Conservation (phyloP, 2,113 vertebrate genomes). For the Alosa alosa region DNA sequence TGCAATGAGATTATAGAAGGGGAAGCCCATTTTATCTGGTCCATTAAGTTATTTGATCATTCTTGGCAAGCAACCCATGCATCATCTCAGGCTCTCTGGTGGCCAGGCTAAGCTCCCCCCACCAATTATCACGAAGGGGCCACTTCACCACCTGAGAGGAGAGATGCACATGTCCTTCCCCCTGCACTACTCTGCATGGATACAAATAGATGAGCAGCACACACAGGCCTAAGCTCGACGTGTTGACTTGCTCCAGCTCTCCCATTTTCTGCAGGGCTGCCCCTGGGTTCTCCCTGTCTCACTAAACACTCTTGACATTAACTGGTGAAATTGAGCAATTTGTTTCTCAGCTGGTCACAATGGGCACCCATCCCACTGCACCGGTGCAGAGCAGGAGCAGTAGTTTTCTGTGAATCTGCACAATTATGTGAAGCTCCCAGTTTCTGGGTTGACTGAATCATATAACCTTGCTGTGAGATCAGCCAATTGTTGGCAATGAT, state of each 20-base stretch:
- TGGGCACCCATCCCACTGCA: neutral
- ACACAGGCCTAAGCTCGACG: neutral
- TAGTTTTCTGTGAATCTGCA: neutral
- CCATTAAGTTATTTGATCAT: slow-evolving; percentile 1
- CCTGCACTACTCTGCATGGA: neutral
- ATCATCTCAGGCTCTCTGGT: neutral
- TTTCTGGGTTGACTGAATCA: neutral
- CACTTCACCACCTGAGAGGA: neutral
- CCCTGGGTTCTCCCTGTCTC: neutral
- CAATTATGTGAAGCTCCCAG: neutral
- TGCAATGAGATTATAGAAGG: neutral
- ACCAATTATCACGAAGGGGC: neutral
- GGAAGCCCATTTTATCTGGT: neutral
- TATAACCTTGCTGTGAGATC: neutral
- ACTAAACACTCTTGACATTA: slow-evolving; percentile 33
- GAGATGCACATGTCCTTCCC: neutral
- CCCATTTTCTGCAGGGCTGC: neutral
- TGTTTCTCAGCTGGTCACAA: neutral
- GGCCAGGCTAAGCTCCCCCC: neutral
- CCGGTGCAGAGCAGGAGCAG: neutral
- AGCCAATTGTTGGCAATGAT: neutral
- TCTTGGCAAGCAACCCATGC: neutral
- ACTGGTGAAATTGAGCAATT: neutral
- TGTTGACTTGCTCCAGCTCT: neutral
- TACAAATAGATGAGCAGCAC: neutral